These are phyloP conservation scores for Sebastes oblongus DNA, from an alignment of 2,797 vertebrate species.

Conservation along the genomic window DNA sequence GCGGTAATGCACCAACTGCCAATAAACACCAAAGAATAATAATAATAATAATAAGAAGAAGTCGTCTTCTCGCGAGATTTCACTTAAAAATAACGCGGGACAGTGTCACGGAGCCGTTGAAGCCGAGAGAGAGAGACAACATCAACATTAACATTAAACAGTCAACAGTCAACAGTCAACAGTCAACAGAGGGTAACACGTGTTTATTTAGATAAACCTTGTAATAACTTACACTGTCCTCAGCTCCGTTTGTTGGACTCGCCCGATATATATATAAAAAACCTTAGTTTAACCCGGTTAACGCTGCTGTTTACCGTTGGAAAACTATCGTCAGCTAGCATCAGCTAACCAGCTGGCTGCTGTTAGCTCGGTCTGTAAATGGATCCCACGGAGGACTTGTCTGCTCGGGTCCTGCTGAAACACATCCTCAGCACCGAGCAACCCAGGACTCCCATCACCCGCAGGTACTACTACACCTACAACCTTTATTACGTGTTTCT, in stretches of 20 bases:
- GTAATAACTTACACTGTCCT: rapidly evolving
- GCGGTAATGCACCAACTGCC: too few relatives aligned
- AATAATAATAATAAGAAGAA: not conserved
- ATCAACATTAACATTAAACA: not conserved
- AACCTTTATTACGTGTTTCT: not conserved
- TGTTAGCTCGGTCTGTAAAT: slow-evolving; percentile 33
- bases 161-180: not conserved
- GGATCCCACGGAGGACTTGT: slow-evolving; percentile 72
- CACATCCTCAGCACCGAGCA: slow-evolving; percentile 67
- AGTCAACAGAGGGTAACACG: not conserved
- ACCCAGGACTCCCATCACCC: slow-evolving; percentile 65
- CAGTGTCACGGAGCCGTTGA: not conserved
- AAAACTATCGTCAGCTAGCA: slow-evolving; percentile 1
- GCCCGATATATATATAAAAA: not conserved
- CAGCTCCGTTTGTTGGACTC: not conserved
- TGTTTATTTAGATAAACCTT: not conserved
- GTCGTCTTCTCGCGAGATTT: slow-evolving; percentile 46
- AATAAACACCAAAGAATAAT: too few relatives aligned
- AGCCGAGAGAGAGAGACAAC: not conserved
- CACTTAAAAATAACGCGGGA: slow-evolving; percentile 71
- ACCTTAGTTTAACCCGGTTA: rapidly evolving
- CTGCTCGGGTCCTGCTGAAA: slow-evolving; percentile 69
- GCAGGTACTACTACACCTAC: slow-evolving; percentile 54
- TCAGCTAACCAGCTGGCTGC: slow-evolving; percentile 20
- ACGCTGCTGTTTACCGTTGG: not conserved